phyloP scores from a whole-genome alignment of 1,140 invertebrate species.

The Grapholita molesta region DNA sequence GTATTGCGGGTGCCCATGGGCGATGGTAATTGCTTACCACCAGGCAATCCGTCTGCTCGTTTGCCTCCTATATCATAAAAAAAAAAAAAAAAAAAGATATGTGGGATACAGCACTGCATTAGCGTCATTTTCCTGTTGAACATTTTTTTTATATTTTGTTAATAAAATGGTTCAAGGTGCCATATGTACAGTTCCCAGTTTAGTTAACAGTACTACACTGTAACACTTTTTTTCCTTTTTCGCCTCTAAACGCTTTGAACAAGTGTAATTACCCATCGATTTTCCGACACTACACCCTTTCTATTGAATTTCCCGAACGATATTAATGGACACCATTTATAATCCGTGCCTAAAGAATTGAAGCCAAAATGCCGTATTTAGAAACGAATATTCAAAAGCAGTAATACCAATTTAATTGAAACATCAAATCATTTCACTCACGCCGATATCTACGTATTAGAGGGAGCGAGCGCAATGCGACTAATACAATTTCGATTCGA shows the following conservation, averaged over 20 bases:
- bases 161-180: no score
- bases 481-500: neutral
- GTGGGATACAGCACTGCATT: no score
- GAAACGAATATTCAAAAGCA: neutral
- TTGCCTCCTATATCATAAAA: neutral
- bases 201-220: no score
- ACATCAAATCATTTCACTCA: neutral
- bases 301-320: neutral
- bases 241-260: neutral
- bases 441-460: neutral
- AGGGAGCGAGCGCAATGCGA: neutral
- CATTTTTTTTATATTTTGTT: no score
- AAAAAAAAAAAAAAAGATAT: neutral
- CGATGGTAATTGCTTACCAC: no score
- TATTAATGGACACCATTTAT: constrained; percentile 6
- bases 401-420: neutral
- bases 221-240: no score
- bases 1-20: no score
- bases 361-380: neutral
- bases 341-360: constrained; percentile 13
- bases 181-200: no score
- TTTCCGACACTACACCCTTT: neutral
- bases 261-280: constrained; percentile 2
- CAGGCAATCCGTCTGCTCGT: neutral
- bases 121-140: no score